phyloP scores from a whole-genome alignment of 2,888 invertebrate species.

The Plagiodera versicolora region DNA sequence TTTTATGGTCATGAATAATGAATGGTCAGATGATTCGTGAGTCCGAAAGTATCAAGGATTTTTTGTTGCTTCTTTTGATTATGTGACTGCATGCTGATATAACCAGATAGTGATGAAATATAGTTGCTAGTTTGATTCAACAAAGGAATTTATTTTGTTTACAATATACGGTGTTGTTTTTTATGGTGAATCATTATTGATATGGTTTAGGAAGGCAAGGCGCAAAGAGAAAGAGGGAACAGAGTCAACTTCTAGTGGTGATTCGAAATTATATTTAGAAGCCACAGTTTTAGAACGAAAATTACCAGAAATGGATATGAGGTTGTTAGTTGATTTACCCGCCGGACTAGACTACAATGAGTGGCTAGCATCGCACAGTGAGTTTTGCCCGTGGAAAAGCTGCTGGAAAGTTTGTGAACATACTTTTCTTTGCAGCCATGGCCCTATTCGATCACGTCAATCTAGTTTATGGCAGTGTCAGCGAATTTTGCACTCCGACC shows the following conservation, averaged over 20 bases:
- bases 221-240: slow-evolving; percentile 92
- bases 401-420: neutral
- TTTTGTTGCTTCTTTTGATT: no score
- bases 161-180: no score
- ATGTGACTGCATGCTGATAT: no score
- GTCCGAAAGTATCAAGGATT: no score
- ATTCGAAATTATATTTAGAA: slow-evolving; percentile 93
- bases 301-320: slow-evolving; percentile 92
- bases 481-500: slow-evolving; percentile 96
- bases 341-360: slow-evolving; percentile 97
- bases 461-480: slow-evolving; percentile 96
- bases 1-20: neutral
- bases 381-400: slow-evolving; percentile 53
- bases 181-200: no score
- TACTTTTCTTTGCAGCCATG: slow-evolving; percentile 66
- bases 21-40: neutral
- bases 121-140: no score
- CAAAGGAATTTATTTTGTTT: no score
- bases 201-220: slow-evolving; percentile 83
- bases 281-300: slow-evolving; percentile 92
- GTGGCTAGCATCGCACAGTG: slow-evolving; percentile 99
- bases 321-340: slow-evolving; percentile 91
- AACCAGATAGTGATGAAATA: no score
- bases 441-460: slow-evolving; percentile 99
- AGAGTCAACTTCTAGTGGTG: slow-evolving; percentile 67